Base-by-base conservation (phyloP, 2,113 vertebrate genomes). In the Sceloporus undulatus region DNA sequence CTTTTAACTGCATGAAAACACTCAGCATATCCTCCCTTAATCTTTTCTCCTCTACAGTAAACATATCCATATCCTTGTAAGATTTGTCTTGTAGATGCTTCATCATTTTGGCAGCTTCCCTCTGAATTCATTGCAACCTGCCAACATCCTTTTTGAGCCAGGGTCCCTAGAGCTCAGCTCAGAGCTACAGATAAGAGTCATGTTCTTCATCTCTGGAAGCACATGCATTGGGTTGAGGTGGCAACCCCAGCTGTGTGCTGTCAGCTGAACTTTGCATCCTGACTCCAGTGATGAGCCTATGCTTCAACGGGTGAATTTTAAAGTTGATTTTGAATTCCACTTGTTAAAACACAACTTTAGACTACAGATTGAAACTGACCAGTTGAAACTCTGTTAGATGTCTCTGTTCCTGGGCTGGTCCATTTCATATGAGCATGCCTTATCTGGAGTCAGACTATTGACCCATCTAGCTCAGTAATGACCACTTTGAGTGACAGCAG, bases 21-120 rank as follows among this genome's bases (percentile, higher is more conserved):
- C 5, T 59, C 54, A 79, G 29, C 29, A 56, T n/a, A 25, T 65
- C 19, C 79, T 54, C 21, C 56, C 79, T 81, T 62, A 81, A 81
- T 65, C 79, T 38, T 59, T 16, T 79, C 29, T 79, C 29, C 29
- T 65, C n/a, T 62, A 38, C 34, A 81, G 8, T 65, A 65, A 65
- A 19, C 3, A 23, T 65, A 81, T 62, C 79, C 56, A n/a, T 34
- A 81, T 40, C 48, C 52, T 79, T 59, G 29, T 34, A 59, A 79
- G 78, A 38, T 81, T 81, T 38, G 59, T 25, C 56, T 81, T 65
- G 27, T 38, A 81, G n/a, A 65, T 81, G 56, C 79, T 65, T 81
- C 78, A 79, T 79, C 48, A n/a, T 13, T 21, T 56, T 79, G 77
- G 48, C 77, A 79, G 48, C 48, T 77, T 79, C 42, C 16, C 78